These are phyloP conservation scores for Cepphus grylle DNA, from an alignment of 2,113 vertebrate species.

Conservation along the genomic window DNA sequence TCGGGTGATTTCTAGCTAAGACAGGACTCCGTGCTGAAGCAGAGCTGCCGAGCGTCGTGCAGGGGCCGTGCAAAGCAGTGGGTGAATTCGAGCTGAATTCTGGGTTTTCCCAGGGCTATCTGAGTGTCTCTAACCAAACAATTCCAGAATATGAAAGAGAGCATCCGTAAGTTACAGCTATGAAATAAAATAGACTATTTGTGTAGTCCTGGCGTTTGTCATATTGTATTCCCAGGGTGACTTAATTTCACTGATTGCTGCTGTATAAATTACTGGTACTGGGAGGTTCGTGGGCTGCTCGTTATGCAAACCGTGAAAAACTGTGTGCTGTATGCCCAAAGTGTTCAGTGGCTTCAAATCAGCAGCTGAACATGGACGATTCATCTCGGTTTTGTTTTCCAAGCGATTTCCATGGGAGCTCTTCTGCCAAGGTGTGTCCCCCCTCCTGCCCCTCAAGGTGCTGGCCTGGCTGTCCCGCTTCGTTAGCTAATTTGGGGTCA, in stretches of 20 bases:
- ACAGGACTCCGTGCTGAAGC: neutral
- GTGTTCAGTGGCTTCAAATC: neutral
- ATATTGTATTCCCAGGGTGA: neutral
- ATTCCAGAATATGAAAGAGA: too few species aligned
- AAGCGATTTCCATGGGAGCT: neutral
- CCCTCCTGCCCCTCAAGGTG: neutral
- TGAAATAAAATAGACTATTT: fast-evolving
- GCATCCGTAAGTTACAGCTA: neutral
- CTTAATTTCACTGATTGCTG: neutral
- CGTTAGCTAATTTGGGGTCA: neutral
- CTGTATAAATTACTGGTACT: neutral
- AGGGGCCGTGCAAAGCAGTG: neutral
- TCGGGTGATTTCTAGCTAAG: neutral
- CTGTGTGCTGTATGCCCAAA: fast-evolving
- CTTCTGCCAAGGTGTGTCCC: neutral
- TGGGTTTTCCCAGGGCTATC: neutral
- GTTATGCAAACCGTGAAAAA: neutral
- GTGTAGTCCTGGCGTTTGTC: neutral
- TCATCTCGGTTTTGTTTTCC: fast-evolving
- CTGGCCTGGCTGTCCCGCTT: neutral
- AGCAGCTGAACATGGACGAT: fast-evolving
- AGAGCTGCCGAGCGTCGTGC: neutral
- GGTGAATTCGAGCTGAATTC: neutral
- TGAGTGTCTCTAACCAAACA: neutral
- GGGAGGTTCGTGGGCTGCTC: neutral